A percentile compares a stretch with the other conserved stretches of the same genome.
phyloP scores from a whole-genome alignment of 2,113 vertebrate genomes.

The Narcine bancroftii region DNA sequence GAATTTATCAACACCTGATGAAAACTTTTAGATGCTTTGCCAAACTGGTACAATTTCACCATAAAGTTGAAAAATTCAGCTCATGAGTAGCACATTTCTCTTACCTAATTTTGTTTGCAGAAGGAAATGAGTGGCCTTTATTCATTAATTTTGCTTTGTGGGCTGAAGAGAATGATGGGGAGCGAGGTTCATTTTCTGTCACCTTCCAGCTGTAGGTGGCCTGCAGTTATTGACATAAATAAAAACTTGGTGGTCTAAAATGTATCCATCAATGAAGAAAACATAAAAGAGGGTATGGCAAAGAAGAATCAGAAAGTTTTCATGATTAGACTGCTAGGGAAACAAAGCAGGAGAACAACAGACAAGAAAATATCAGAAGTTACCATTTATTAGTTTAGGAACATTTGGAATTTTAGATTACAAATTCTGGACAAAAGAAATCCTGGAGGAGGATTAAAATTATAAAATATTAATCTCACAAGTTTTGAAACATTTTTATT shows the following conservation, averaged over 20 bases:
- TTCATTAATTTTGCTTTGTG: constrained; percentile 48
- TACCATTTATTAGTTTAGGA: constrained; percentile 38
- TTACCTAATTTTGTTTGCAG: constrained; percentile 57
- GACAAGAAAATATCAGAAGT: constrained; percentile 18
- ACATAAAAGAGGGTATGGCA: constrained; percentile 40
- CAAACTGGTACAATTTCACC: neutral
- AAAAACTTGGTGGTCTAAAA: constrained; percentile 94
- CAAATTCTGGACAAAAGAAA: neutral
- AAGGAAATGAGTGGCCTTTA: constrained; percentile 53
- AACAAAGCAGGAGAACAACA: constrained; percentile 43
- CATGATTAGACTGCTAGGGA: constrained; percentile 50
- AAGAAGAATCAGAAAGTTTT: constrained; percentile 64
- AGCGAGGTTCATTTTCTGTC: constrained; percentile 65
- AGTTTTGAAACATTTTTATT: neutral
- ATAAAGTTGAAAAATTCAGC: neutral
- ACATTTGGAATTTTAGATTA: constrained; percentile 41
- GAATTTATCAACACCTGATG: neutral
- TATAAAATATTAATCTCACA: neutral
- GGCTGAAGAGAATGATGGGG: constrained; percentile 54
- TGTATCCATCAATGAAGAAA: constrained; percentile 71
- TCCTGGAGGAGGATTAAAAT: constrained; percentile 44
- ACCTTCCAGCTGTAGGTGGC: constrained; percentile 68
- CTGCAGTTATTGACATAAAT: constrained; percentile 98
- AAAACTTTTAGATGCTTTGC: neutral
- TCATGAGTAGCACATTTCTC: neutral